Conservation (phyloP, 2,113 vertebrate species). For the Asarcornis scutulata region DNA sequence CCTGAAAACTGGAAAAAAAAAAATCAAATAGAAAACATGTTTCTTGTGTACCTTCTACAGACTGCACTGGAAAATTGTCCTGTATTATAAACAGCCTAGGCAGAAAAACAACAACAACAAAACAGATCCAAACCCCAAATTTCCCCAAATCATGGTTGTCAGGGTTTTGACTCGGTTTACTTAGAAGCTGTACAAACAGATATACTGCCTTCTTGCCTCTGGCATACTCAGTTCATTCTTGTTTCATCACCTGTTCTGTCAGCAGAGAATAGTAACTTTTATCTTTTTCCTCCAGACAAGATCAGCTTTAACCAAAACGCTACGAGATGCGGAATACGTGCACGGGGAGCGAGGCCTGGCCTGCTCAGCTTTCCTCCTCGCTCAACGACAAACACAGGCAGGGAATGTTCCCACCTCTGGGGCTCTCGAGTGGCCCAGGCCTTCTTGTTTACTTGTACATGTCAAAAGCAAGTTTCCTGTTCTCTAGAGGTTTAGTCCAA, state of each 20-base stretch:
- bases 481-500: slow-evolving; percentile 35
- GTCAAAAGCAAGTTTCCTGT: slow-evolving; percentile 58
- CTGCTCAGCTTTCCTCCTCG: not conserved
- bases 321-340: not conserved
- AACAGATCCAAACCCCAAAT: not conserved
- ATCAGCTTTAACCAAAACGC: not conserved
- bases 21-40: not conserved
- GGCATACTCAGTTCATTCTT: not conserved
- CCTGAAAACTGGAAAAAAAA: not conserved
- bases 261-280: not conserved
- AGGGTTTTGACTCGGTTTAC: not conserved
- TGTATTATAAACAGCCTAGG: not conserved
- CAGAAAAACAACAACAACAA: not conserved
- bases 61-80: not conserved
- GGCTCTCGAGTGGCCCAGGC: not conserved
- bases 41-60: not conserved
- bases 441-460: slow-evolving; percentile 53
- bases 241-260: not conserved
- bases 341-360: not conserved
- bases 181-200: not conserved
- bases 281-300: not conserved
- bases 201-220: not conserved
- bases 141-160: not conserved
- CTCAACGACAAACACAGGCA: not conserved
- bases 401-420: not conserved